Base-by-base conservation (phyloP, 1,140 invertebrate species). In the Platorchestia sp. region DNA sequence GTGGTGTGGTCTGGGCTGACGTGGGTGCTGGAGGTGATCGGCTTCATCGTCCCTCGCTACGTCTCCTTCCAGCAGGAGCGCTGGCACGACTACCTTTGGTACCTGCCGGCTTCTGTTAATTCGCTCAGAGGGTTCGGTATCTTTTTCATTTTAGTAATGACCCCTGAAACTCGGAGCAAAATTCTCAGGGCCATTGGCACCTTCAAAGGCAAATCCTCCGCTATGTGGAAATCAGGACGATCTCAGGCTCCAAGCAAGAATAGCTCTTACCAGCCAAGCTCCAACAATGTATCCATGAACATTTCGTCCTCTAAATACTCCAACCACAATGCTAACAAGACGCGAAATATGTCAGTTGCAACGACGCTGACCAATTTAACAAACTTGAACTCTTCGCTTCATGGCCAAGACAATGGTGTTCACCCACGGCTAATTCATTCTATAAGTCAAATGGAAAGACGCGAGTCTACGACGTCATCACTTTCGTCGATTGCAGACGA, bases 81-180 rank as follows among this genome's bases (percentile, higher is more conserved):
- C 22, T 96, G 96, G 96, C 96, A 96, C 95, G 95, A 96, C 95
- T 96, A 96, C 91, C 95, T 96, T 6, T 96, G 96, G 96, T 96
- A 96, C 86, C 42, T 96, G 40, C 96, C 96, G 3, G 95, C 96
- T 45, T 95, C 95, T 91, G 59, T 96, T 10, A 96, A 96, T 75
- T 95, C 96, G 47, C 95, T 96, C 19, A 95, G 96, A 42, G 96
- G 96, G 6, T 95, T 96, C 36, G 96, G 96, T 45, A 96, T 96
- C 75, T 96, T 96, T 59, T 95, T 90, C 86, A 96, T 96, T 47
- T 95, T 96, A 22, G 96, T 96, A 16, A 90, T 96, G 95, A 96
- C 95, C 7, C 95, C 95, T 0, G 96, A 96, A 95, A 95, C 95
- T 41, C 40, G 95, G 7, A 43, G 95, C 0, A 95, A 96, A 95